phyloP scores from a whole-genome alignment of 1,140 invertebrate species.

The Gonioctena quinquepunctata region DNA sequence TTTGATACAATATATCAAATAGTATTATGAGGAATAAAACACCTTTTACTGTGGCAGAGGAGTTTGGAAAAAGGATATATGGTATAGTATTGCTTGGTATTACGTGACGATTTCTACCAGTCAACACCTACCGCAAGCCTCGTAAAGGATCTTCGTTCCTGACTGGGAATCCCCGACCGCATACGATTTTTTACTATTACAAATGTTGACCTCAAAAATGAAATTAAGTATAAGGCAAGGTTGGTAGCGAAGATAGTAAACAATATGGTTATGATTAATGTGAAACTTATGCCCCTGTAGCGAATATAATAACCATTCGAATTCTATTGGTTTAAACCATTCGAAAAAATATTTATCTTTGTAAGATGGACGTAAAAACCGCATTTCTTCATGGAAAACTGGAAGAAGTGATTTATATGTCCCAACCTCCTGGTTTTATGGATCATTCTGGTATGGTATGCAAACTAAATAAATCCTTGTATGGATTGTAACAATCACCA shows the following conservation, averaged over 20 bases:
- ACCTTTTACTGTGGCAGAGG: no score
- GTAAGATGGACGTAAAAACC: slow-evolving; percentile 39
- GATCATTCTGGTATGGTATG: no score
- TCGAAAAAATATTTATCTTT: slow-evolving; percentile 10
- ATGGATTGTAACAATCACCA: slow-evolving; percentile 45
- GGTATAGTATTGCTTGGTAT: no score
- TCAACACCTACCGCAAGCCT: no score
- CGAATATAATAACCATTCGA: slow-evolving; percentile 43
- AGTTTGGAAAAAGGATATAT: no score
- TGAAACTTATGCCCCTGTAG: slow-evolving; percentile 43
- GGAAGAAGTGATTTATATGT: slow-evolving; percentile 39
- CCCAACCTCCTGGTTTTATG: slow-evolving; percentile 48
- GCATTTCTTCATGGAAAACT: slow-evolving; percentile 42
- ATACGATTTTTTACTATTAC: no score
- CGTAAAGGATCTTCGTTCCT: no score
- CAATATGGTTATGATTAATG: slow-evolving; percentile 50
- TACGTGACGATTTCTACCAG: no score
- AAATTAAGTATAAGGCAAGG: slow-evolving; percentile 48
- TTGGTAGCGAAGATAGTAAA: slow-evolving; percentile 54
- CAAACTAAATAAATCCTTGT: slow-evolving; percentile 43
- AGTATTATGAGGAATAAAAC: no score
- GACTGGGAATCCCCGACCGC: no score
- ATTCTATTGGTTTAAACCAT: slow-evolving; percentile 29
- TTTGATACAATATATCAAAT: no score
- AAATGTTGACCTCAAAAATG: no score